Evolutionary conservation across 2,797 vertebrate species (phyloP).

Genomic region (Enteromius trimaculatus): DNA sequence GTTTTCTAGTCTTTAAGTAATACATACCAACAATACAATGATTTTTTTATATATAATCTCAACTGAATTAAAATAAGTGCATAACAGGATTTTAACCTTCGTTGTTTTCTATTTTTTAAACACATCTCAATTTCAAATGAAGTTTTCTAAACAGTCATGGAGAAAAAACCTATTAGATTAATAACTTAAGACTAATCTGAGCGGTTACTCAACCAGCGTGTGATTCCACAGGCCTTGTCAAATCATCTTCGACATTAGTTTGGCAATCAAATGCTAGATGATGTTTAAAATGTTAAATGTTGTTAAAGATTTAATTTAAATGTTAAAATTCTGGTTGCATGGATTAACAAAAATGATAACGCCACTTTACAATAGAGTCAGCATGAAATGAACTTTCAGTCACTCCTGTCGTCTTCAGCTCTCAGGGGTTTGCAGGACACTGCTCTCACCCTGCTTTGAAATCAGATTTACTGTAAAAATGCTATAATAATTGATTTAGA

Average conservation of each 20-base stretch:
- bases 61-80: background rate
- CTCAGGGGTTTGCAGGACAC: background rate
- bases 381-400: background rate
- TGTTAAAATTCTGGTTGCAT: background rate
- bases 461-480: background rate
- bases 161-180: background rate
- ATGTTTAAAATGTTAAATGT: no score
- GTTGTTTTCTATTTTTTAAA: background rate
- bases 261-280: background rate
- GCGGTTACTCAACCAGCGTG: background rate
- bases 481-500: background rate
- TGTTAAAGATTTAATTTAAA: background rate
- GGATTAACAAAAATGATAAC: background rate
- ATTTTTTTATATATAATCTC: background rate
- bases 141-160: background rate
- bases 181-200: background rate
- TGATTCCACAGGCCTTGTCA: background rate
- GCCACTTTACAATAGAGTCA: background rate
- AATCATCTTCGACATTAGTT: background rate
- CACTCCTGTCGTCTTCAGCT: background rate
- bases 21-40: background rate
- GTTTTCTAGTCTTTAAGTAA: background rate
- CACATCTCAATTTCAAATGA: no score
- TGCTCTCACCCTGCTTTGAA: background rate
- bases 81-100: background rate